Base-by-base conservation (phyloP, 2,888 invertebrate genomes). In the Ichneumoninae sp. region DNA sequence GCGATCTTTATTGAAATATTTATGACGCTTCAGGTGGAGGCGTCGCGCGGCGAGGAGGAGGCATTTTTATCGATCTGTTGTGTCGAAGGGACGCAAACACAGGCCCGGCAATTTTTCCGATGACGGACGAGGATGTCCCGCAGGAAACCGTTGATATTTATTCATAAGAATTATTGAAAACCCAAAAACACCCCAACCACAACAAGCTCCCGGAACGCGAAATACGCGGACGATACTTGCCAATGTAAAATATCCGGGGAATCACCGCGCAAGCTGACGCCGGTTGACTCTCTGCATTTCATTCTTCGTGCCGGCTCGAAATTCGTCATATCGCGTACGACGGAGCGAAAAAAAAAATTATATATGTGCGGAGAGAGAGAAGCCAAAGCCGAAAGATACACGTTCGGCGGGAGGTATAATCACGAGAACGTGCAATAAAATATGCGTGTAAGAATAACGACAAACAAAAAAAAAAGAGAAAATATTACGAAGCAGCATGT, bases 41-140 rank as follows among this genome's bases (percentile, higher is more conserved):
- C 86, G 87, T 44, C 36, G 26, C 22, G 33, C 40, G 77, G 63
- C 66, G 80, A 69, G 76, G 83, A 82, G 87, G 82, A 84, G 87
- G 89, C 91, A 92, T 92, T 91, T 92, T 90, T 91, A 93, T 93
- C 89, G 92, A 92, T 92, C 91, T 91, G 91, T 91, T 91, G 90
- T 89, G 87, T 88, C 78, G 47, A 33, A 22, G 50, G 22, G 65
- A 68, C 33, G 26, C 26, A 71, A 73, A 76, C 57, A 76, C 47
- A 70, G 26, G 10, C 19, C 68, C 26, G 19, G 44, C 26, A 19
- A 88, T 85, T 86, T 86, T 87, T 81, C 87, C 88, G 88, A 89
- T 88, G 85, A 82, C 83, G 73, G 77, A 83, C 87, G 85, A 26
- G 57, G 84, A 83, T 75, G 76, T 76, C 79, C 85, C 87, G 87